phyloP scores from a whole-genome alignment of 2,797 vertebrate species.

The Synanceia verrucosa region DNA sequence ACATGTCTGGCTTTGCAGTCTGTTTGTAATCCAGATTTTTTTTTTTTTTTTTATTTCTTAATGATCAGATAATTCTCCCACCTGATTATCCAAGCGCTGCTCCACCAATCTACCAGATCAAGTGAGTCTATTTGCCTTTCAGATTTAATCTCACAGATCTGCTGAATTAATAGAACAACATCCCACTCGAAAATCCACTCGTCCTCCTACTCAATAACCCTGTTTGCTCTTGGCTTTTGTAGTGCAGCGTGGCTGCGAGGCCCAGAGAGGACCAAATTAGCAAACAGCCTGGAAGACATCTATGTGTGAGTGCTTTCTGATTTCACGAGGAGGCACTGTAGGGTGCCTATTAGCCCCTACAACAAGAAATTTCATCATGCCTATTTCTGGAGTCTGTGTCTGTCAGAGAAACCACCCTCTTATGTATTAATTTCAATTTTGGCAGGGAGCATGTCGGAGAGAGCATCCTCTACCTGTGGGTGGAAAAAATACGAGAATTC shows the following conservation, averaged over 20 bases:
- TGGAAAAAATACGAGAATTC: constrained; percentile 93
- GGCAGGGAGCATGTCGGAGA: constrained; percentile 91
- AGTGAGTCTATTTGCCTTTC: constrained; percentile 85
- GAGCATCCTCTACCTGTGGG: constrained; percentile 96
- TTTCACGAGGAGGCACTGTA: constrained; percentile 26
- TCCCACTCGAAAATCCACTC: constrained; percentile 49
- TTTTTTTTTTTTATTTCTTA: constrained; percentile 13
- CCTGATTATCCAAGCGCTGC: constrained; percentile 90
- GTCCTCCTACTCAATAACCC: constrained; percentile 52
- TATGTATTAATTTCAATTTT: constrained; percentile 48
- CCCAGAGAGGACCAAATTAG: constrained; percentile 85
- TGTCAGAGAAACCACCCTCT: constrained; percentile 10
- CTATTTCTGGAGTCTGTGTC: constrained; percentile 12
- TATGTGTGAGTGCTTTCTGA: constrained; percentile 88
- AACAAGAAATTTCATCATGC: constrained; percentile 36
- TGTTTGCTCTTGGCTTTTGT: constrained; percentile 66
- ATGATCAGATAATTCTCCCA: constrained; percentile 89
- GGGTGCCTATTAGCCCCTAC: constrained; percentile 35
- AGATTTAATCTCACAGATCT: constrained; percentile 55
- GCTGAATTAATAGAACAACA: constrained; percentile 53
- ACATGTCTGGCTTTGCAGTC: background rate
- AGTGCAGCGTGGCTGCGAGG: constrained; percentile 95
- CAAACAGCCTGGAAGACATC: constrained; percentile 93
- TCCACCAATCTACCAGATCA: constrained; percentile 96
- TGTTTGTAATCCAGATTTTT: background rate